Base-by-base conservation (phyloP, 2,797 vertebrate species). In the Helarctos malayanus region DNA sequence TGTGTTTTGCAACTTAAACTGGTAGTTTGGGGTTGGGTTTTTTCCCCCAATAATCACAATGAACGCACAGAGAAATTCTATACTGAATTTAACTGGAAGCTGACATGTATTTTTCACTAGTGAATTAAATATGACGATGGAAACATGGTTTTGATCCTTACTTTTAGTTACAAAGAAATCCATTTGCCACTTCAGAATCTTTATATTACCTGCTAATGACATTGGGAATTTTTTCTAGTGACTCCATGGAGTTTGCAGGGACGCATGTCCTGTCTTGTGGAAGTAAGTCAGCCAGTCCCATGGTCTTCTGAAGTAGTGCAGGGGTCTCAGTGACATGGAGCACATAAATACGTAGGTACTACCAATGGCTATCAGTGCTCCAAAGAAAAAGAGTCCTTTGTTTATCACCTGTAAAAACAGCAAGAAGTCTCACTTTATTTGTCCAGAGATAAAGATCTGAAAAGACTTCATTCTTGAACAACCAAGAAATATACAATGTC, bases 381-480 rank as follows among this genome's bases (percentile, higher is more conserved):
- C 99, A 88, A 98, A 96, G 29, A 99, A 4, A 86, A 99, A 95
- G 76, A 99, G 98, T 41, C 99, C 98, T 47, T 83, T 96, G 95
- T 99, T 99, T 97, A 99, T 99, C 76, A 99, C 98, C 99, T 99
- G 99, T 32, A 96, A 97, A 84, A 6, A 91, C 73, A 98, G 75
- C 32, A 87, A 97, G 73, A 95, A 96, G 35, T 23, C 25, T 41
- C 11, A 2, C 2, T 12, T 59, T 29, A 83, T 54, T 82, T 63
- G 18, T 68, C 11, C 4, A 92, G 68, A 92, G 45, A 78, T 76
- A 76, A 49, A 89, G 49, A 83, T 94, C 45, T 83, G 32, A 16
- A 81, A 61, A 81, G 19, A 75, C 2, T 73, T 76, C 6, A 35
- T 92, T 87, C 29, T 87, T 92, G 45, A 63, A 76, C 6, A 9